phyloP scores from a whole-genome alignment of 2,113 vertebrate genomes.

The Campylorhamphus procurvoides region DNA sequence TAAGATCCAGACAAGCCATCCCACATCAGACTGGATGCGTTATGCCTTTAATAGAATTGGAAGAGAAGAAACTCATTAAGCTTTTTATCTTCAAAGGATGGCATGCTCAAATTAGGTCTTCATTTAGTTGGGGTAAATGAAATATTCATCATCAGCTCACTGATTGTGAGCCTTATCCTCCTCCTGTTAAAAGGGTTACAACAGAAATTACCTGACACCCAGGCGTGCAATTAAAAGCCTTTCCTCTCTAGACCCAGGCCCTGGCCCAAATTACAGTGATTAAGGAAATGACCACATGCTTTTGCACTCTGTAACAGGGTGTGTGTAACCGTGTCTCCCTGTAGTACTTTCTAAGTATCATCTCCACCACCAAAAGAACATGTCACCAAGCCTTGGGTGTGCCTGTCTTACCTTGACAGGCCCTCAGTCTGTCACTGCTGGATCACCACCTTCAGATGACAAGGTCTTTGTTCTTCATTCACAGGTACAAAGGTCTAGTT shows the following conservation, averaged over 20 bases:
- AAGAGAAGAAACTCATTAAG: not conserved
- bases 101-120: not conserved
- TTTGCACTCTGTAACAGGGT: fast-evolving
- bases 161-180: not conserved
- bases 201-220: not conserved
- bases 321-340: not conserved
- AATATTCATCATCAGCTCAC: not conserved
- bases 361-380: fast-evolving
- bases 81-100: not conserved
- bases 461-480: not conserved
- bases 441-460: no score
- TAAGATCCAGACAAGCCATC: not conserved
- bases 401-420: not conserved
- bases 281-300: not conserved
- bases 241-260: not conserved
- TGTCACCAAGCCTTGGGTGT: not conserved
- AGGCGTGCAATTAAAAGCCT: not conserved
- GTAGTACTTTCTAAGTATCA: not conserved
- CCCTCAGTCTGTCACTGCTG: not conserved
- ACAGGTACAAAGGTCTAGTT: not conserved
- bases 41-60: not conserved
- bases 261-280: not conserved
- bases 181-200: not conserved
- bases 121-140: not conserved
- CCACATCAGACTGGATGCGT: not conserved